Evolutionary conservation across 2,113 vertebrate species (phyloP).

Genomic region (Camelus bactrianus): DNA sequence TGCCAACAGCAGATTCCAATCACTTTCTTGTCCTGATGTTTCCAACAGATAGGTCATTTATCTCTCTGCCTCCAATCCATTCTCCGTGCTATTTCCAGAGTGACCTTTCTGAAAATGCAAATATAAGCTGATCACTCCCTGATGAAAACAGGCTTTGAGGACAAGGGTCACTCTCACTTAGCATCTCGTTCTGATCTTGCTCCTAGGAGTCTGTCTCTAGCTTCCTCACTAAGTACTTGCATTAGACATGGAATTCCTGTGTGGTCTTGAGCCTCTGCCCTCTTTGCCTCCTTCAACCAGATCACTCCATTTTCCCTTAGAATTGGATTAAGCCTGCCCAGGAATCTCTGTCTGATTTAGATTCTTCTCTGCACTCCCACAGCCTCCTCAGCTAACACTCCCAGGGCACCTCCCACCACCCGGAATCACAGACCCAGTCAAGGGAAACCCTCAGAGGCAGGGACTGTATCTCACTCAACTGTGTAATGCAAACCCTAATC

Average conservation of each 20-base stretch:
- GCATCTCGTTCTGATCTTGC: neutral
- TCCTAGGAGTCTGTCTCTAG: neutral
- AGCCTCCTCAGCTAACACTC: neutral
- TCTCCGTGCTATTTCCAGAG: slow-evolving; percentile 15
- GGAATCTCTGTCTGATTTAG: neutral
- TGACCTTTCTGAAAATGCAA: slow-evolving; percentile 44
- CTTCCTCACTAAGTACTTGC: neutral
- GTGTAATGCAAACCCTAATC: neutral
- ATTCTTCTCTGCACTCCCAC: neutral
- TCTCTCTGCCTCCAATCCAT: neutral
- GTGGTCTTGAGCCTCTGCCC: neutral
- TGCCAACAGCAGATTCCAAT: neutral
- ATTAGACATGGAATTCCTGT: neutral
- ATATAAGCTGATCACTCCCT: neutral
- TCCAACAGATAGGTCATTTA: neutral
- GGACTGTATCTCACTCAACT: neutral
- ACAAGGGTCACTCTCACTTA: neutral
- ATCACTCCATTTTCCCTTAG: neutral
- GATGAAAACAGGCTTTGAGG: neutral
- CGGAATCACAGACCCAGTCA: neutral
- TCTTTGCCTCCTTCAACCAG: neutral
- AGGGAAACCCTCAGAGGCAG: neutral
- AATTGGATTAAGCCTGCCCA: neutral
- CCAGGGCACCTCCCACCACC: neutral
- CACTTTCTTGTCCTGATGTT: neutral